A percentile compares a stretch with the other conserved stretches of the same genome.
Conservation (phyloP, 2,113 vertebrate species). For the Cyphotilapia sp. region DNA sequence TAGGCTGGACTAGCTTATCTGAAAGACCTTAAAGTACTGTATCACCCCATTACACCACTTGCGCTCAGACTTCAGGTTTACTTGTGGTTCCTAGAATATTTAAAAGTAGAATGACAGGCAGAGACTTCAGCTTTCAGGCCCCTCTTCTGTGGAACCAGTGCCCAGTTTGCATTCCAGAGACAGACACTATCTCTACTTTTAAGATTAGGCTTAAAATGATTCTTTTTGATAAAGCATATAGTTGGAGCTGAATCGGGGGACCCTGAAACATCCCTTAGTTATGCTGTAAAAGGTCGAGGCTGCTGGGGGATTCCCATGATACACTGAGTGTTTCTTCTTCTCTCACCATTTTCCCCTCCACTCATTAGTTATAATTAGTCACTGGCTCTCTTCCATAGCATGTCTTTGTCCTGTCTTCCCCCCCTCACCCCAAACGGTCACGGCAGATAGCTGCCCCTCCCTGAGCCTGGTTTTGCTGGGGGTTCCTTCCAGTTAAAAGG, state of each 20-base stretch:
- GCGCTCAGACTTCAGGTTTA: not conserved
- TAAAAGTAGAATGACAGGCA: not conserved
- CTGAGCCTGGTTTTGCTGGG: not conserved
- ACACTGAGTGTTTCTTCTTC: not conserved
- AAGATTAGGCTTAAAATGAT: not conserved
- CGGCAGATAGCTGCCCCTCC: not conserved
- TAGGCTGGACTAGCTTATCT: no score
- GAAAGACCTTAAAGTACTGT: not conserved
- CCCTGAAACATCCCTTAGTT: not conserved
- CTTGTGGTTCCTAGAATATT: not conserved
- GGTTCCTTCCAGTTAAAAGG: not conserved
- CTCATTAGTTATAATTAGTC: not conserved
- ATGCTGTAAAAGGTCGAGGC: not conserved
- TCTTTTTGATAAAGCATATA: not conserved
- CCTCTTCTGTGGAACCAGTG: not conserved
- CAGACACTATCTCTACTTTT: not conserved
- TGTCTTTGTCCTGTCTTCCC: not conserved
- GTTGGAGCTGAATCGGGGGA: not conserved
- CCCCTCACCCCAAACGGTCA: not conserved
- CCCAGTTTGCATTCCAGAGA: not conserved
- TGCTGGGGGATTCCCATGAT: not conserved
- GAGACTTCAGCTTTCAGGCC: not conserved
- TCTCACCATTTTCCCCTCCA: fast-evolving
- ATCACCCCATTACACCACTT: not conserved
- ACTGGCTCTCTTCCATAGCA: not conserved